Conservation (phyloP, 2,113 vertebrate species). For the Sinocyclocheilus maitianheensis region DNA sequence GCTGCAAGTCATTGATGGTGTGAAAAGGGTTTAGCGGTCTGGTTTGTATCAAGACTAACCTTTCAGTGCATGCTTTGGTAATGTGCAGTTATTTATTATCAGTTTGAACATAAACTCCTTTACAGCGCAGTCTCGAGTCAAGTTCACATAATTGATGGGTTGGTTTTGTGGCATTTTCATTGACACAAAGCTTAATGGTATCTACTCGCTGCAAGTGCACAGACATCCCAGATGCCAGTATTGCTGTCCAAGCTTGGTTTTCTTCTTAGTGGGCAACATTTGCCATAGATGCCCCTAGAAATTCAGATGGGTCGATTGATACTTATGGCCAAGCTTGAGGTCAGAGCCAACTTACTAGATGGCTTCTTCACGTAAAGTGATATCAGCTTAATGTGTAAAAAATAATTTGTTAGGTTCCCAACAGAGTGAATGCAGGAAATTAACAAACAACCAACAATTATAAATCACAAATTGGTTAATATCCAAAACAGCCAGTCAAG, state of each 20-base stretch:
- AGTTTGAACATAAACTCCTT: neutral
- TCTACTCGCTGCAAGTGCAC: neutral
- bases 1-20: neutral
- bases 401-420: neutral
- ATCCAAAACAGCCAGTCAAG: neutral
- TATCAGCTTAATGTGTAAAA: neutral
- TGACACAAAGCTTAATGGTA: slow-evolving; percentile 22
- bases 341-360: neutral
- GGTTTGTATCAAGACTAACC: slow-evolving; percentile 5
- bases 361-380: neutral
- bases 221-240: slow-evolving; percentile 10
- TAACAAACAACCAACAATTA: neutral
- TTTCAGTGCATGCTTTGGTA: neutral
- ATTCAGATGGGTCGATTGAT: slow-evolving; percentile 1
- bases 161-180: slow-evolving; percentile 15
- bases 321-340: neutral
- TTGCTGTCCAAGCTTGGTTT: neutral
- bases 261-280: slow-evolving; percentile 1
- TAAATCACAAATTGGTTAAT: neutral
- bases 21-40: neutral
- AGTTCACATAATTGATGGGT: slow-evolving; percentile 10
- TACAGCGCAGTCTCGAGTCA: neutral
- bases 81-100: slow-evolving; percentile 4
- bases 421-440: neutral
- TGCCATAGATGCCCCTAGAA: slow-evolving; percentile 23